These are phyloP conservation scores for Itoplectis maculator DNA, from an alignment of 2,888 invertebrate species.

Conservation along the genomic window DNA sequence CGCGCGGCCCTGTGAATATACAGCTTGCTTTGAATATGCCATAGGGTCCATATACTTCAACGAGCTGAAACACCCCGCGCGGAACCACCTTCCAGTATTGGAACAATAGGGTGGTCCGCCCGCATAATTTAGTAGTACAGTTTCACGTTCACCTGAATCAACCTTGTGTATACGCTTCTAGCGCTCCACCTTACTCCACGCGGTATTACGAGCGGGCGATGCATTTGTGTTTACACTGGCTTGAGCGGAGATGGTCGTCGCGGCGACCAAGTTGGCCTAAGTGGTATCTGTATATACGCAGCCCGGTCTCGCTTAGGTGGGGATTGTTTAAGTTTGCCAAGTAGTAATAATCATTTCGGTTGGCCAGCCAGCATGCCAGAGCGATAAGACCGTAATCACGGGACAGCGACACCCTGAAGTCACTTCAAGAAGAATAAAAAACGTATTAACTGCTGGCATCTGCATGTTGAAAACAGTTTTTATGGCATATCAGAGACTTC, in stretches of 20 bases:
- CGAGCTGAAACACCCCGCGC: conserved; percentile 21
- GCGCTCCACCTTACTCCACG: conserved; percentile 36
- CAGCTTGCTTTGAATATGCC: conserved; percentile 28
- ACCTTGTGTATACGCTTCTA: conserved; percentile 43
- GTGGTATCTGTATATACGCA: conserved; percentile 62
- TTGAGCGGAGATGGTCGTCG: conserved; percentile 10
- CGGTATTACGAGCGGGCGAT: conserved; percentile 24
- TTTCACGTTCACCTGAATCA: conserved; percentile 43
- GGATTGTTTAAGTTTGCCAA: conserved; percentile 75
- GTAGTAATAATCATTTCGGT: conserved; percentile 77
- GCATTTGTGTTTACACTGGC: conserved; percentile 61
- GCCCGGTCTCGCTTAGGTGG: not conserved
- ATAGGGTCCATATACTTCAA: conserved; percentile 32
- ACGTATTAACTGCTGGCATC: not conserved
- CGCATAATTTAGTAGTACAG: conserved; percentile 52
- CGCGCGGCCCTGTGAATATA: not conserved
- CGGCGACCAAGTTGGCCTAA: conserved; percentile 39
- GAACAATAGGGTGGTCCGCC: conserved; percentile 30
- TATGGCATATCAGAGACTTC: not conserved
- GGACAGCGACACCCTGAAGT: too few relatives aligned
- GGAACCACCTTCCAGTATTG: conserved; percentile 45
- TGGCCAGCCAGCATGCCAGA: conserved; percentile 49
- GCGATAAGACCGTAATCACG: conserved; percentile 21
- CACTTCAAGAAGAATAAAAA: not conserved
- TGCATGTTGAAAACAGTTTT: not conserved